Evolutionary conservation across 2,797 vertebrate species (phyloP).

Genomic region (Catamblyrhynchus diadema): DNA sequence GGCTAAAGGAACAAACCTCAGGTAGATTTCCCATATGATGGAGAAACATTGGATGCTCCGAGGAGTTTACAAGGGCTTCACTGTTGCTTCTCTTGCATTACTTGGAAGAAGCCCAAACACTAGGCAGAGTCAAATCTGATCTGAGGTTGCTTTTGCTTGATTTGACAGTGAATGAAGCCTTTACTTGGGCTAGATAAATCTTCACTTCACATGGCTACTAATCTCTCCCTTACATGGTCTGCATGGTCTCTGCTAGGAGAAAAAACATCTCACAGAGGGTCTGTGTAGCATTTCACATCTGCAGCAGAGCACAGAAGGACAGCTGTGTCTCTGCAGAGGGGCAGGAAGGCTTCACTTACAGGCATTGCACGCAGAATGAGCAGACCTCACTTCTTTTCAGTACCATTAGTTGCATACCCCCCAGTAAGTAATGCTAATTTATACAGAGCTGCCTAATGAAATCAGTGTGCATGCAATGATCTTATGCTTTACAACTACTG

Average conservation of each 20-base stretch:
- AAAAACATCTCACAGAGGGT: neutral
- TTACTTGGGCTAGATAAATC: neutral
- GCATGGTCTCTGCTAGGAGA: neutral
- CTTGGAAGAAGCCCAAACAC: neutral
- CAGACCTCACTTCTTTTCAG: neutral
- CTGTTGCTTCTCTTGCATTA: neutral
- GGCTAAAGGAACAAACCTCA: neutral
- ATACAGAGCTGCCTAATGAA: conserved; percentile 19
- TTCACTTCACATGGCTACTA: neutral
- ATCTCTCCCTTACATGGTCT: neutral
- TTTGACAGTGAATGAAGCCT: neutral
- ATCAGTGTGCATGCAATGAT: neutral
- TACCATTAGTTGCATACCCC: neutral
- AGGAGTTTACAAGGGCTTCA: neutral
- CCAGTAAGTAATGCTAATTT: conserved; percentile 31
- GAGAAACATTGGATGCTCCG: neutral
- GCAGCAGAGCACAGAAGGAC: neutral
- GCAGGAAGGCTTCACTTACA: neutral
- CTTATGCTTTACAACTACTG: conserved; percentile 6
- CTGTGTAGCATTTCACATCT: neutral
- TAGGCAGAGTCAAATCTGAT: neutral
- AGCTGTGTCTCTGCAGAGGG: neutral
- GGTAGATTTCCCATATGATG: neutral
- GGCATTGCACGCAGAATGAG: neutral
- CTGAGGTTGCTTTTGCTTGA: neutral